A percentile compares a stretch with the other conserved stretches of the same genome.
Evolutionary conservation across 1,140 invertebrate species (phyloP).

Genomic region (Orius insidiosus): DNA sequence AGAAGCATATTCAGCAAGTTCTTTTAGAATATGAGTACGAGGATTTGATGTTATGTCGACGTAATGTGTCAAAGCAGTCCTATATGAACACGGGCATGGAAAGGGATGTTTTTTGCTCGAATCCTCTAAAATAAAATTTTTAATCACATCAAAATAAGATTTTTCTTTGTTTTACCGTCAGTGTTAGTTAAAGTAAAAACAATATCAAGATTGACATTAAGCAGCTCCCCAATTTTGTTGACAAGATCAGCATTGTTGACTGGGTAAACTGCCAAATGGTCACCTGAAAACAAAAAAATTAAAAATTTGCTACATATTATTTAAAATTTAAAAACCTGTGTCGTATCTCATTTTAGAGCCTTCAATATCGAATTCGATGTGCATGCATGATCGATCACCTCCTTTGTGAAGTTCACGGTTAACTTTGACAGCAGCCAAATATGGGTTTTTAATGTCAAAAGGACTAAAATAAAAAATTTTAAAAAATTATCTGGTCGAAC

Average conservation of each 20-base stretch:
- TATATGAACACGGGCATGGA: constrained; percentile 90
- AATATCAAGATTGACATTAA: constrained; percentile 65
- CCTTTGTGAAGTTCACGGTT: constrained; percentile 79
- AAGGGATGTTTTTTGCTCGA: constrained; percentile 97
- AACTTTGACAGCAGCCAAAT: constrained; percentile 63
- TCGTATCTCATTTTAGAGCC: constrained; percentile 78
- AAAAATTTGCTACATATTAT: no score
- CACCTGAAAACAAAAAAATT: constrained; percentile 37
- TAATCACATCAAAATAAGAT: no score
- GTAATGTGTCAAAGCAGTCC: constrained; percentile 91
- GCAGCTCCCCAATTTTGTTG: constrained; percentile 67
- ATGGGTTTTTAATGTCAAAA: constrained; percentile 97
- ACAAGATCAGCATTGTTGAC: constrained; percentile 73
- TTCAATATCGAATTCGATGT: constrained; percentile 86
- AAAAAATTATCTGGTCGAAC: no score
- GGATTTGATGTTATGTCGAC: constrained; percentile 91
- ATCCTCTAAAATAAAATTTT: constrained; percentile 50
- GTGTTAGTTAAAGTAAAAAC: constrained; percentile 74
- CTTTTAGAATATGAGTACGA: constrained; percentile 88
- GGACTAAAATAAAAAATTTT: constrained; percentile 48
- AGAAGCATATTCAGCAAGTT: constrained; percentile 79
- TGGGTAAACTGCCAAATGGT: constrained; percentile 94
- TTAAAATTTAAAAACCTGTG: no score
- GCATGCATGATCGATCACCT: constrained; percentile 83
- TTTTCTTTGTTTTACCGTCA: constrained; percentile 38